Evolutionary conservation across 2,888 invertebrate species (phyloP).

Genomic region (Agrochola circellaris): DNA sequence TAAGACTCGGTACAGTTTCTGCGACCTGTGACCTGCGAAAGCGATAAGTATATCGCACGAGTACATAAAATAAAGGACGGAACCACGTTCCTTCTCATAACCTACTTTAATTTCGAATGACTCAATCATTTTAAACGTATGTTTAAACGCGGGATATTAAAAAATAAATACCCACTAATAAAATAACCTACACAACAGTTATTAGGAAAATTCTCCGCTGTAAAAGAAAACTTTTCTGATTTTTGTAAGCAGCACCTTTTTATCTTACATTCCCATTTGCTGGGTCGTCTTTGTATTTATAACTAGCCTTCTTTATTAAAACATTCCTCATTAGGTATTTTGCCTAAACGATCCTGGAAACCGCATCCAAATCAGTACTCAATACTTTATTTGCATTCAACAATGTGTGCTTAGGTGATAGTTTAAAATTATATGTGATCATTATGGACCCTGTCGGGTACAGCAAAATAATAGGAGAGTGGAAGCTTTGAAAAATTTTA

Average conservation of each 20-base stretch:
- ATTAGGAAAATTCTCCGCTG: not conserved
- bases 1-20: not conserved
- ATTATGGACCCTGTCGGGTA: too few relatives aligned
- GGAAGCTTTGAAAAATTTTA: too few relatives aligned
- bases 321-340: not conserved
- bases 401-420: too few relatives aligned
- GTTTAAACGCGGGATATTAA: not conserved
- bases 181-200: not conserved
- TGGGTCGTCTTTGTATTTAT: not conserved
- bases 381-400: too few relatives aligned
- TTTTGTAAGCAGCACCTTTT: not conserved
- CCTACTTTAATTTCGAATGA: not conserved
- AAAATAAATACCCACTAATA: not conserved
- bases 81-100: not conserved
- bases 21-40: not conserved
- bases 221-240: too few relatives aligned
- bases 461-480: too few relatives aligned
- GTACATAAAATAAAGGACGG: not conserved
- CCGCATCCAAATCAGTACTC: not conserved
- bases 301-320: not conserved
- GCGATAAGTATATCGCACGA: not conserved
- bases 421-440: too few relatives aligned
- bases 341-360: not conserved
- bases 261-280: not conserved
- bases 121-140: not conserved